Evolutionary conservation across 2,113 vertebrate genomes (phyloP).

Genomic region (Acinonyx jubatus): DNA sequence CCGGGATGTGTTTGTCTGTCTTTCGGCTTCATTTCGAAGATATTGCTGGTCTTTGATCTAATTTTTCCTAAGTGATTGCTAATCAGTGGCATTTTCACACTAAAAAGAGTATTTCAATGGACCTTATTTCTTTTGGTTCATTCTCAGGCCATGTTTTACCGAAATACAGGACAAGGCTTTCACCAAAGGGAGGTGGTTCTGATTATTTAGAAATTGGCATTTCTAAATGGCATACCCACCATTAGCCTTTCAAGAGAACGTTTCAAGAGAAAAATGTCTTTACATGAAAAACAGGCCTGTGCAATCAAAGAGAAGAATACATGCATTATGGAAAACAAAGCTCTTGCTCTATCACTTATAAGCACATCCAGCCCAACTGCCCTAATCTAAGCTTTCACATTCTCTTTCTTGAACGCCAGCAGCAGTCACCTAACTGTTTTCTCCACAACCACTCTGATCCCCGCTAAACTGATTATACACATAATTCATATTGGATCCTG

Average conservation of each 20-base stretch:
- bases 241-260: background rate
- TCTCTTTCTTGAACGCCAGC: background rate
- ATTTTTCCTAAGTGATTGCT: constrained; percentile 17
- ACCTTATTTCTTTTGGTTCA: constrained; percentile 16
- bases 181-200: background rate
- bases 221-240: background rate
- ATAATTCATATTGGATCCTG: background rate
- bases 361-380: background rate
- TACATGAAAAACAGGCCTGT: background rate
- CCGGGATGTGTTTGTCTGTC: constrained; percentile 1
- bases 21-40: background rate
- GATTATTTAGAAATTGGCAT: background rate
- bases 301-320: background rate
- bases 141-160: background rate
- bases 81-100: constrained; percentile 18
- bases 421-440: background rate
- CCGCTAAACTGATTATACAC: background rate
- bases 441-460: background rate
- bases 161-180: background rate
- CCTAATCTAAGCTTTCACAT: background rate
- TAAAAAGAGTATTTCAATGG: background rate
- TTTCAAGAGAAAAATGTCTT: constrained; percentile 25
- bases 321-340: background rate
- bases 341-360: background rate
- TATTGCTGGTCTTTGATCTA: background rate